Base-by-base conservation (phyloP, 1,140 invertebrate species). In the Cephus cinctus region DNA sequence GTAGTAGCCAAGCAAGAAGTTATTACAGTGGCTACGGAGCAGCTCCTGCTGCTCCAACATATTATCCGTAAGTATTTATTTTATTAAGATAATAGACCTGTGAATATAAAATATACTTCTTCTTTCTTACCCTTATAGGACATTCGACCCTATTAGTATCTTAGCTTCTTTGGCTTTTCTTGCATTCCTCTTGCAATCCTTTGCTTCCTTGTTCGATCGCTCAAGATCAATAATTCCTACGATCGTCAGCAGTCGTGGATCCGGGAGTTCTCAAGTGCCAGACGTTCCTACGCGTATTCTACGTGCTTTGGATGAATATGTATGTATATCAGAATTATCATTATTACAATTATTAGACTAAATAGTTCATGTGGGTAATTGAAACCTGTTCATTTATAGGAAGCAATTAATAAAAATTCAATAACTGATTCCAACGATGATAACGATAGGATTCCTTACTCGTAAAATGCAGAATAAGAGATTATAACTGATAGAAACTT, bases 121-220 rank as follows among this genome's bases (percentile, higher is more conserved):
- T 50, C 35, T 45, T 42, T 45, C 45, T 54, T 56, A 59, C 40
- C 44, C 8, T 41, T 41, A 11, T 20, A 75, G 71, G 25, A 56
- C 65, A 36, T 71, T 78, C 34, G 75, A 78, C 52, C 71, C 75
- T 11, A 66, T 78, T 40, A 75, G 68, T 36, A 55, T 78, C 9
- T 47, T 78, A 18, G 74, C 75, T 14, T 74, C 72, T 6, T 53
- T 78, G n/a, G 74, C 76, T 19, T 77, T 78, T 49, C 50, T 78
- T 20, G 73, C 74, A 20, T 78, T 78, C 54, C 38, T 78, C 8
- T 38, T 78, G 5, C 76, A 78, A 50, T 75, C 71, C 3, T 71
- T 78, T 31, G 61, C 67, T 15, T 59, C 73, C 4, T 47, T 78
- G 2, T 71, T 75, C 23, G 73, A 76, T 55, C 67, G 69, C 43